Evolutionary conservation across 2,113 vertebrate genomes (phyloP), one percentile per base, ranked within the genome.

Genomic region (Lonchura striata): DNA sequence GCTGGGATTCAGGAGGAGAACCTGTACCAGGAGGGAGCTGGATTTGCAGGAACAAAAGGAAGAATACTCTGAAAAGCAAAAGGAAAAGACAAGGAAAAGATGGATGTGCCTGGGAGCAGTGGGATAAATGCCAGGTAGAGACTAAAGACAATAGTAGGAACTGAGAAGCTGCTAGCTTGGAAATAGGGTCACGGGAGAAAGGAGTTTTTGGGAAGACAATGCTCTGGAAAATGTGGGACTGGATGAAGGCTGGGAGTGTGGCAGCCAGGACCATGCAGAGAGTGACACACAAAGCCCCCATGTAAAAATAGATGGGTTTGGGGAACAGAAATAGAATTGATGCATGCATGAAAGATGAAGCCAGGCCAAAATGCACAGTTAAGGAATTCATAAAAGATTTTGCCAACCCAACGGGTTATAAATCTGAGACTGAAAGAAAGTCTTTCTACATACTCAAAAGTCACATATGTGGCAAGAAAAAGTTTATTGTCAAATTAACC

Each of bases 291-390:
- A 42, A 81, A 94, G 81, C 47, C 41, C 68, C 65, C 1, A 2
- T 46, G 39, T 64, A 90, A 94, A 95, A 95, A 96, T 64, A 96
- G 90, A 91, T 49, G 78, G 49, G 57, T 31, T 76, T 75, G 65
- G 17, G 65, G 37, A 93, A 87, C 74, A 91, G 78, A 95, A 94
- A 90, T 71, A 93, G 78, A 82, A 75, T n/a, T 37, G 61, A 41
- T 64, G 49, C 61, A 31, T 69, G 84, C 53, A 71, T 82, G 84
- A 71, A 89, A 93, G 53, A 79, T 25, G 41, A 87, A 79, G 49
- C 76, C 57, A 30, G 41, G 80, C 72, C 71, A 74, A 81, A 88
- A 54, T 25, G 65, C 15, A 52, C 31, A 80, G 86, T 37, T 63
- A 59, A 75, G 44, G 80, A 88, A 94, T 91, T 82, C 25, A 42